Evolutionary conservation across 2,113 vertebrate genomes (phyloP).

Genomic region (Malaclemys terrapin): DNA sequence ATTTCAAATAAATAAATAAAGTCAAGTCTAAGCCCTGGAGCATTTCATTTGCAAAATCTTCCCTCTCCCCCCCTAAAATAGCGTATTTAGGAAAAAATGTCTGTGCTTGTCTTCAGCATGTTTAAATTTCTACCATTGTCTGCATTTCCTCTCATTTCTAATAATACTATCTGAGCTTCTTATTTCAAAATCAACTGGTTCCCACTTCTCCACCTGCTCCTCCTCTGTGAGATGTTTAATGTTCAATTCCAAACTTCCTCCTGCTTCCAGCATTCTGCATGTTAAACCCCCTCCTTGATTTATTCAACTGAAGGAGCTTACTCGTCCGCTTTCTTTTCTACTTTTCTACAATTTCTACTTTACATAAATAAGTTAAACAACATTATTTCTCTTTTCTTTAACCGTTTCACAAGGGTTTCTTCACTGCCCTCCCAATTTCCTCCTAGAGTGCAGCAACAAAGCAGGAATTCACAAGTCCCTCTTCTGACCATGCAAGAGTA

Average conservation of each 20-base stretch:
- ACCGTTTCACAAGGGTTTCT: neutral
- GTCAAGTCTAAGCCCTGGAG: neutral
- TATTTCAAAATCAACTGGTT: conserved; percentile 37
- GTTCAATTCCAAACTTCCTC: neutral
- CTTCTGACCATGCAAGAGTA: neutral
- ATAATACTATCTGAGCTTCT: neutral
- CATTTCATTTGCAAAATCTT: conserved; percentile 2
- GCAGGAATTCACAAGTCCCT: neutral
- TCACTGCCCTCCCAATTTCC: neutral
- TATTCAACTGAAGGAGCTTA: neutral
- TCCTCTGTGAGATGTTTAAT: neutral
- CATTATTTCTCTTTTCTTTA: neutral
- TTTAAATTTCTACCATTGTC: neutral
- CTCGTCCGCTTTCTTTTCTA: neutral
- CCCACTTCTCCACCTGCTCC: conserved; percentile 10
- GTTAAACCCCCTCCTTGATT: neutral
- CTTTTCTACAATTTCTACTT: neutral
- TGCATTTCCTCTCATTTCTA: neutral
- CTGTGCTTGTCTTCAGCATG: neutral
- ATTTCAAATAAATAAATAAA: neutral
- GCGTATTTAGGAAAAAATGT: neutral
- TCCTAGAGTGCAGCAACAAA: neutral
- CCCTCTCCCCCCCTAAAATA: neutral
- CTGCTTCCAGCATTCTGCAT: neutral
- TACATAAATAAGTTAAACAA: neutral